phyloP scores from a whole-genome alignment of 2,113 vertebrate species.

The Halcyon malimbica region DNA sequence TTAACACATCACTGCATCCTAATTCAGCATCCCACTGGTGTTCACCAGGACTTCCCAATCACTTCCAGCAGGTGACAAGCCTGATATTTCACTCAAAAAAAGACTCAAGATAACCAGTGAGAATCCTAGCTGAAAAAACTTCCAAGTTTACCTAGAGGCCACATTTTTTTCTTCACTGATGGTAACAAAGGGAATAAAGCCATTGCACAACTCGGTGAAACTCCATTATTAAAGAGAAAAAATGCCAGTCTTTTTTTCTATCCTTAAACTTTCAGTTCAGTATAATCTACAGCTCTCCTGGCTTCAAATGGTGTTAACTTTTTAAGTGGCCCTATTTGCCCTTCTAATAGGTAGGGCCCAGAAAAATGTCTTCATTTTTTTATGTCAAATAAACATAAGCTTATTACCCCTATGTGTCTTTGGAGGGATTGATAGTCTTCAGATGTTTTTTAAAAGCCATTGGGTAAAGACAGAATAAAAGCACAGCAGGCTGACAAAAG shows the following conservation, averaged over 20 bases:
- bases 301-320: background rate
- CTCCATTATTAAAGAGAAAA: background rate
- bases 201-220: background rate
- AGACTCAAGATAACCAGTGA: background rate
- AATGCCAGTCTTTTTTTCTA: background rate
- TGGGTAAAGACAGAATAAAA: conserved; percentile 51
- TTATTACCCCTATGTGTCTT: conserved; percentile 26
- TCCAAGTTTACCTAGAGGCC: background rate
- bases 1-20: background rate
- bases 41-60: background rate
- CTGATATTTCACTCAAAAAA: background rate
- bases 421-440: conserved; percentile 9
- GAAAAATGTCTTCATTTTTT: conserved; percentile 27
- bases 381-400: conserved; percentile 18
- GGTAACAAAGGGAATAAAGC: background rate
- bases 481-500: conserved; percentile 32
- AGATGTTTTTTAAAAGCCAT: conserved; percentile 41
- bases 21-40: background rate
- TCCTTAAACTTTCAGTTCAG: background rate
- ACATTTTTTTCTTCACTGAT: background rate
- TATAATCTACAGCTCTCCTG: background rate
- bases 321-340: background rate
- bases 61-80: background rate
- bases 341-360: background rate
- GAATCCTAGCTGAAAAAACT: background rate